These are phyloP conservation scores for Eueremaeus valkanovi DNA, from an alignment of 2,888 invertebrate species.

Conservation along the genomic window DNA sequence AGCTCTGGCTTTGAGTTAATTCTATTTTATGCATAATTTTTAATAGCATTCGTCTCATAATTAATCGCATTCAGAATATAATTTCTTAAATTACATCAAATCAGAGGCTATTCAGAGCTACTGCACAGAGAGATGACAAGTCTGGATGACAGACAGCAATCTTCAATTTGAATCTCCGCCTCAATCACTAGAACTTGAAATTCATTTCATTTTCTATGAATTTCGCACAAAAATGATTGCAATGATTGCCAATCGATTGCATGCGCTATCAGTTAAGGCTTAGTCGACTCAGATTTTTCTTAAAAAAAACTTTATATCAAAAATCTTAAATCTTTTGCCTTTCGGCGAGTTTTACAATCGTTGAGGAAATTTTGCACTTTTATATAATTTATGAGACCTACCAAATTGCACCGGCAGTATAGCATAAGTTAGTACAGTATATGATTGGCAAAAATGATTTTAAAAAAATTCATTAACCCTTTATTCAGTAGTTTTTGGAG, in stretches of 20 bases:
- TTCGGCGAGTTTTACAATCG: background rate
- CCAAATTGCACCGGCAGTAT: background rate
- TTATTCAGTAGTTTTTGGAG: too few species aligned
- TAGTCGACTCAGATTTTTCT: background rate
- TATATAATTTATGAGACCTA: background rate
- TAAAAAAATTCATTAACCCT: background rate
- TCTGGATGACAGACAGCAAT: constrained; percentile 19
- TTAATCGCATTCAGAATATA: background rate
- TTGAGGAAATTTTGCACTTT: constrained; percentile 11
- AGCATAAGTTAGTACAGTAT: background rate
- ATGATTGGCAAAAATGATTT: background rate
- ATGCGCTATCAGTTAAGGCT: too few species aligned
- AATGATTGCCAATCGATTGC: too few species aligned
- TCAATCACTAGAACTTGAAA: background rate
- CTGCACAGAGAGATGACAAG: background rate
- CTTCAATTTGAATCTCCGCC: constrained; percentile 8
- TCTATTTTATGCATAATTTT: constrained; percentile 14
- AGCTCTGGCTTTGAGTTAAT: background rate
- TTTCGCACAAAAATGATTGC: too few species aligned
- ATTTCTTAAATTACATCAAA: constrained; percentile 30
- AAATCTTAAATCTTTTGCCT: background rate
- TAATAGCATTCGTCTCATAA: constrained; percentile 15
- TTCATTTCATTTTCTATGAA: too few species aligned
- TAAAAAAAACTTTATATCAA: background rate
- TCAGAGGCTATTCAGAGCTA: background rate